Evolutionary conservation across 2,113 vertebrate species (phyloP).

Genomic region (Atractosteus spatula): DNA sequence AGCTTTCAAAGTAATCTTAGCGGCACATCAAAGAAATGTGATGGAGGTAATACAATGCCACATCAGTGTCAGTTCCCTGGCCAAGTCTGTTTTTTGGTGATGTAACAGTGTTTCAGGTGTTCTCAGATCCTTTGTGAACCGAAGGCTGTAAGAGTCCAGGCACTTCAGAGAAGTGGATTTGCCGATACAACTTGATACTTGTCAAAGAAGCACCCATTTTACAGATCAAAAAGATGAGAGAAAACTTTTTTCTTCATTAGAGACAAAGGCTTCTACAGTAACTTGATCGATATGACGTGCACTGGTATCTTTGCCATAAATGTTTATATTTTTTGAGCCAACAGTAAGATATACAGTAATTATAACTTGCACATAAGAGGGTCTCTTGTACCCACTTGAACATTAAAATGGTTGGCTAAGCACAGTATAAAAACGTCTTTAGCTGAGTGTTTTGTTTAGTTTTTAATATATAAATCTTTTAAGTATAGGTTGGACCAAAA

Average conservation of each 20-base stretch:
- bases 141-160: slow-evolving; percentile 12
- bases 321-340: slow-evolving; percentile 23
- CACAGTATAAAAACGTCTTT: not conserved
- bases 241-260: slow-evolving; percentile 14
- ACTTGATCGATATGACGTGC: slow-evolving; percentile 22
- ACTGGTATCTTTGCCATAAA: slow-evolving; percentile 5
- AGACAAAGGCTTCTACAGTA: slow-evolving; percentile 22
- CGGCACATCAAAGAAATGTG: slow-evolving; percentile 46
- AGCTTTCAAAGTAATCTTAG: slow-evolving; percentile 62
- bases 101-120: slow-evolving; percentile 11
- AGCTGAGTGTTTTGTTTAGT: not conserved
- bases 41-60: slow-evolving; percentile 44
- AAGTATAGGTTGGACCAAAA: too few relatives aligned
- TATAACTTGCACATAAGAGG: slow-evolving; percentile 17
- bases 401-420: not conserved
- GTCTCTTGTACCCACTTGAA: slow-evolving; percentile 8
- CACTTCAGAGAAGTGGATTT: slow-evolving; percentile 16
- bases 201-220: slow-evolving; percentile 11
- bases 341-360: slow-evolving; percentile 13
- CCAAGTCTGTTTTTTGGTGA: slow-evolving; percentile 35
- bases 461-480: too few relatives aligned
- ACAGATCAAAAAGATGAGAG: slow-evolving; percentile 28
- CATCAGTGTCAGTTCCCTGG: slow-evolving; percentile 32
- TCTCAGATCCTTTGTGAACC: slow-evolving; percentile 15
- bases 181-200: slow-evolving; percentile 19